These are phyloP conservation scores for Malacosoma neustria DNA, from an alignment of 2,888 invertebrate genomes.

Conservation along the genomic window DNA sequence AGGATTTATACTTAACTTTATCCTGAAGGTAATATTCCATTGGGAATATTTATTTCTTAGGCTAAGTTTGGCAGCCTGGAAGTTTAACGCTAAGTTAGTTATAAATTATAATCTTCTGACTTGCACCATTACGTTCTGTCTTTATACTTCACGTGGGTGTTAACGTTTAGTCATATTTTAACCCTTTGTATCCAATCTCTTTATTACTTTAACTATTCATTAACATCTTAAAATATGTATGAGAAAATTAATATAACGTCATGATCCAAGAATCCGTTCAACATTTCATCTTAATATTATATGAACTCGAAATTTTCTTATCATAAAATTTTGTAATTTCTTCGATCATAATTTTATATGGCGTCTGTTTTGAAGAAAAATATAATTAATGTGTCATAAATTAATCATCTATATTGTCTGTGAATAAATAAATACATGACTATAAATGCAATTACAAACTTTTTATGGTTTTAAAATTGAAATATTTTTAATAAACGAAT, in stretches of 20 bases:
- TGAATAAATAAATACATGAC: slow-evolving; percentile 18
- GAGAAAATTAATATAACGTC: slow-evolving; percentile 25
- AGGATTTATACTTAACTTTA: no score
- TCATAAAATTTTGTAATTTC: slow-evolving; percentile 27
- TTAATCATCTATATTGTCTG: slow-evolving; percentile 24
- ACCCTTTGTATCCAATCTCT: slow-evolving; percentile 37
- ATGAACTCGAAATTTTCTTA: slow-evolving; percentile 21
- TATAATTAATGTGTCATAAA: slow-evolving; percentile 32
- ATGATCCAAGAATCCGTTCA: slow-evolving; percentile 21
- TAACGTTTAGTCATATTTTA: slow-evolving; percentile 34
- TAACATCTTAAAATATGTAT: slow-evolving; percentile 25
- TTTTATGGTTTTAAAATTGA: slow-evolving; percentile 24
- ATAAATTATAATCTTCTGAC: slow-evolving; percentile 16
- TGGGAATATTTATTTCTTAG: no score
- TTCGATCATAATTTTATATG: slow-evolving; percentile 28
- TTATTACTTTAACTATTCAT: slow-evolving; percentile 36
- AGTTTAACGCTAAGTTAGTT: background rate
- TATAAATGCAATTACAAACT: slow-evolving; percentile 22
- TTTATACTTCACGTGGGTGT: slow-evolving; percentile 38
- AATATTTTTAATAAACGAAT: slow-evolving; percentile 18
- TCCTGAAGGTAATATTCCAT: no score
- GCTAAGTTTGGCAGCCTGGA: no score
- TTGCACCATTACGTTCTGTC: slow-evolving; percentile 19
- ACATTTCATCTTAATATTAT: slow-evolving; percentile 17
- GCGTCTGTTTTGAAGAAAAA: slow-evolving; percentile 20